These are phyloP conservation scores for Epistrophe grossulariae DNA, from an alignment of 2,888 invertebrate genomes.

Conservation along the genomic window DNA sequence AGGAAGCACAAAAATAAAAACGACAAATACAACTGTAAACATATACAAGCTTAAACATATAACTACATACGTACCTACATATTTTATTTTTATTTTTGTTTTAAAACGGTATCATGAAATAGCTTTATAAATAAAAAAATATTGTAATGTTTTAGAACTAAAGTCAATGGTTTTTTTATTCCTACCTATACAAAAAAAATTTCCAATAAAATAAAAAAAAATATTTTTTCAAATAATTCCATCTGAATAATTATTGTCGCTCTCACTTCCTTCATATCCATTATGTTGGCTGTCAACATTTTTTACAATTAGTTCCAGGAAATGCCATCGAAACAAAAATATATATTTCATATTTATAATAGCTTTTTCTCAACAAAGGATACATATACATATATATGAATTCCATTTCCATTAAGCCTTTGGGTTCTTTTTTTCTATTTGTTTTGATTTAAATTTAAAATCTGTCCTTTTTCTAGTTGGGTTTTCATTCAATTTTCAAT, in stretches of 20 bases:
- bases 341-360: not conserved
- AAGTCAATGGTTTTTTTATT: not conserved
- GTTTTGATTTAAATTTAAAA: conserved; percentile 21
- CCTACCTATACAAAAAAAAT: not conserved
- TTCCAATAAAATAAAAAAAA: not conserved
- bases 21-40: too few species aligned
- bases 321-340: conserved; percentile 8
- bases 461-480: conserved; percentile 27
- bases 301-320: conserved; percentile 23
- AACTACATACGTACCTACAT: too few species aligned
- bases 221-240: not conserved
- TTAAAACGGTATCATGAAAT: too few species aligned
- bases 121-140: too few species aligned
- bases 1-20: too few species aligned
- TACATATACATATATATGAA: not conserved
- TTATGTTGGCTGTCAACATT: not conserved
- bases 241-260: not conserved
- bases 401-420: not conserved
- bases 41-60: too few species aligned
- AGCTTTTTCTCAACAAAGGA: not conserved
- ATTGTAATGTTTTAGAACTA: not conserved
- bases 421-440: conserved; percentile 12
- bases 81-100: too few species aligned
- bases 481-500: conserved; percentile 59
- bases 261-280: not conserved